Evolutionary conservation across 1,140 invertebrate genomes (phyloP).

Genomic region (Polyergus mexicanus): DNA sequence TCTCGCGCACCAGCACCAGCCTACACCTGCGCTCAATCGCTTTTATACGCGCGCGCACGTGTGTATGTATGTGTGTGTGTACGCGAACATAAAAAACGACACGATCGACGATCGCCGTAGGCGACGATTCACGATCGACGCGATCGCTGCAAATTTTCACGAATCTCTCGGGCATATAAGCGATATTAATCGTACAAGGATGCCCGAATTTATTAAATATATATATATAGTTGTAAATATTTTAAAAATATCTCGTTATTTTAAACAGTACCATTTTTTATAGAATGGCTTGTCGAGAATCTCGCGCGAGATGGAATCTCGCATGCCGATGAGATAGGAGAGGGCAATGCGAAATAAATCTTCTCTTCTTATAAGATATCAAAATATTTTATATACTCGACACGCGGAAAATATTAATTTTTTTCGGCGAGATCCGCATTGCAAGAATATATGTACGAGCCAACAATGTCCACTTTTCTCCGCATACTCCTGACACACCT

Average conservation of each 20-base stretch:
- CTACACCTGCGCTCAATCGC: conserved; percentile 47
- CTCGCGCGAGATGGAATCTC: conserved; percentile 36
- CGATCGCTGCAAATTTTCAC: conserved; percentile 26
- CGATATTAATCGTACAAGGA: neutral
- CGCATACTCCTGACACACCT: conserved; percentile 24
- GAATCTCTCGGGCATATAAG: conserved; percentile 18
- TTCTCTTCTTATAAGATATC: neutral
- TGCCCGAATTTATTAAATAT: too few species aligned
- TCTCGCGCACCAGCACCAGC: conserved; percentile 15
- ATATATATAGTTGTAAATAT: too few species aligned
- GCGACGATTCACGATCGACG: conserved; percentile 57
- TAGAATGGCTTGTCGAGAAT: conserved; percentile 25
- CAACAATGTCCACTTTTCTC: neutral
- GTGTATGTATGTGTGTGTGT: neutral
- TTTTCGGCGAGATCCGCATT: neutral
- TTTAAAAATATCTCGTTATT: too few species aligned
- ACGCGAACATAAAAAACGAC: conserved; percentile 47
- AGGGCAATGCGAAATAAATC: neutral
- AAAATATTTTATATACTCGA: neutral
- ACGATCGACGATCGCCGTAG: conserved; percentile 44
- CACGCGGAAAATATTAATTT: neutral
- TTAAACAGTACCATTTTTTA: too few species aligned
- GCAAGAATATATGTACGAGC: neutral
- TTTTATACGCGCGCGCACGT: neutral
- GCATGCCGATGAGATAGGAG: neutral